Evolutionary conservation across 2,888 invertebrate genomes (phyloP), one percentile per base, ranked within the genome.

Genomic region (Crematogaster levior): DNA sequence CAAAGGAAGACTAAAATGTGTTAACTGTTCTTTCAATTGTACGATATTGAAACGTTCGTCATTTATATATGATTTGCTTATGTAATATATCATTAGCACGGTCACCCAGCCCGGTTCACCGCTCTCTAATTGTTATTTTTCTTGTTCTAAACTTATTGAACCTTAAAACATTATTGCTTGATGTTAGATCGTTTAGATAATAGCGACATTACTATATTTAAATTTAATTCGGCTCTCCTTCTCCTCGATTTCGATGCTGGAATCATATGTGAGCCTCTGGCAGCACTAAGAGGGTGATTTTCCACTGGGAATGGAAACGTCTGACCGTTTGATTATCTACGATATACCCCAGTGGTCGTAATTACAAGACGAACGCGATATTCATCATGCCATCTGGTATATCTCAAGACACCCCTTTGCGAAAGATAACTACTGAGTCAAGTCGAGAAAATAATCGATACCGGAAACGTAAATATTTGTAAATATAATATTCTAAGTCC

Each of bases 341-440:
- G 82, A 83, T 87, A 84, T 88, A 88, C 82, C 85, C 82, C 83
- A 66, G 74, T 84, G 81, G 43, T 68, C 63, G 84, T 84, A 91
- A 91, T 91, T 91, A 90, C 90, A 74, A 86, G 85, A 85, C 86
- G 86, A 88, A 88, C 81, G 85, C 88, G 86, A 90, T 90, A 91
- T 89, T 90, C 89, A 89, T 90, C 90, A 90, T 88, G 90, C 89
- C 89, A 92, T 89, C 88, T 90, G 91, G 27, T 85, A 65, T 88
- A 82, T 87, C 85, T 86, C 84, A 85, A 75, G 53, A 68, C 27
- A 68, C 34, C 46, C 27, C 43, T 10, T 72, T 18, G 40, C 30
- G 24, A 40, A 77, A 77, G 53, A 21, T 51, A 75, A 18, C 18
- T 30, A 30, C 21, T 53, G 48, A 84, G 82, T 81, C 58, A 48